Conservation (phyloP, 2,797 vertebrate species). For the Threskiornis aethiopicus region DNA sequence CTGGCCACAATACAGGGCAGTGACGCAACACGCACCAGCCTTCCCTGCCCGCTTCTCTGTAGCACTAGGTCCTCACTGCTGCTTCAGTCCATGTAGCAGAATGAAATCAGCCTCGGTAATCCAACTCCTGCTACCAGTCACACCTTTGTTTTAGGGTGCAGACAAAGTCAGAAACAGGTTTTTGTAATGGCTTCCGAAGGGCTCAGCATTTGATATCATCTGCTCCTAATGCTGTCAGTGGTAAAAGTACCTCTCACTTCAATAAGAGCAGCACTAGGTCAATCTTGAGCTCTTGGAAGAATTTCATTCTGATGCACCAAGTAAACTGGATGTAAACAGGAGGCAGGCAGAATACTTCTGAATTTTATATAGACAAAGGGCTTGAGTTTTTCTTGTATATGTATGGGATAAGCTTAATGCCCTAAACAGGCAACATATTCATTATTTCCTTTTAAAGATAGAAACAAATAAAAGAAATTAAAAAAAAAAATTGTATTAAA, state of each 20-base stretch:
- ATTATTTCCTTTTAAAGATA: background rate
- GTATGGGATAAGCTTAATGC: background rate
- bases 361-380: background rate
- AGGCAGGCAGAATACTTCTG: background rate
- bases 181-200: background rate
- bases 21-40: rapidly evolving
- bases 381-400: background rate
- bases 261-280: background rate
- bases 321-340: background rate
- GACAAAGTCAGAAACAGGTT: background rate
- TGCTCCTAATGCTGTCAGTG: background rate
- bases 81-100: background rate
- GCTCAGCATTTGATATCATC: background rate
- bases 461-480: background rate
- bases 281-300: background rate
- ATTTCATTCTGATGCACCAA: background rate
- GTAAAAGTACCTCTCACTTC: background rate
- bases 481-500: background rate
- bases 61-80: background rate
- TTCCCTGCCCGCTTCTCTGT: background rate
- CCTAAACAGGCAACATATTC: background rate
- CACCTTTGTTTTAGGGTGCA: background rate
- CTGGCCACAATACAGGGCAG: background rate
- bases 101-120: rapidly evolving
- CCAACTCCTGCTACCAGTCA: background rate